phyloP scores from a whole-genome alignment of 2,888 invertebrate species.

The Aspidiotus rigidus region DNA sequence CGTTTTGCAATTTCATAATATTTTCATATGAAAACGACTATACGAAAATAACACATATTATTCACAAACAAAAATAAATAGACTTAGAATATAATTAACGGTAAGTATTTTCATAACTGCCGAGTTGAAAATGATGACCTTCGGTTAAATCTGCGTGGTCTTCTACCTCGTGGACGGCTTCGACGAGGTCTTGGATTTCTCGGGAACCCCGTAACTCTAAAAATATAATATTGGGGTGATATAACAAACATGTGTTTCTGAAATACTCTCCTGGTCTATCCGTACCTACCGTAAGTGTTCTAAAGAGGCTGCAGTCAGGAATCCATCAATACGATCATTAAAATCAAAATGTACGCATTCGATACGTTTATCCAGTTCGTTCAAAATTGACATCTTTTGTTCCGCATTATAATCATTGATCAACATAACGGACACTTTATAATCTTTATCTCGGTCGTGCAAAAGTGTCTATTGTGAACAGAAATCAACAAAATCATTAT shows the following conservation, averaged over 20 bases:
- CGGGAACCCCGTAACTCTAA: neutral
- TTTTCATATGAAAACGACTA: too few species aligned
- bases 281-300: constrained; percentile 8
- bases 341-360: constrained; percentile 3
- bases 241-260: neutral
- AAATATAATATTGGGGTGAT: neutral
- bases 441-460: neutral
- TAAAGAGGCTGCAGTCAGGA: neutral
- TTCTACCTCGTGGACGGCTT: neutral
- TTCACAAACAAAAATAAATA: too few species aligned
- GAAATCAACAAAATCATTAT: neutral
- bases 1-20: too few species aligned
- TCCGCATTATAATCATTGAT: constrained; percentile 2
- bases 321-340: neutral
- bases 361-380: constrained; percentile 10
- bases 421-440: constrained; percentile 1
- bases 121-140: neutral
- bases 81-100: too few species aligned
- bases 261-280: neutral
- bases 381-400: neutral
- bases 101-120: neutral
- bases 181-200: neutral
- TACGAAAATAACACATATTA: neutral
- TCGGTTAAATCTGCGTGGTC: neutral
- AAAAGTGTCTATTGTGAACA: constrained; percentile 1